Evolutionary conservation across 2,888 invertebrate species (phyloP).

Genomic region (Acheta domesticus): DNA sequence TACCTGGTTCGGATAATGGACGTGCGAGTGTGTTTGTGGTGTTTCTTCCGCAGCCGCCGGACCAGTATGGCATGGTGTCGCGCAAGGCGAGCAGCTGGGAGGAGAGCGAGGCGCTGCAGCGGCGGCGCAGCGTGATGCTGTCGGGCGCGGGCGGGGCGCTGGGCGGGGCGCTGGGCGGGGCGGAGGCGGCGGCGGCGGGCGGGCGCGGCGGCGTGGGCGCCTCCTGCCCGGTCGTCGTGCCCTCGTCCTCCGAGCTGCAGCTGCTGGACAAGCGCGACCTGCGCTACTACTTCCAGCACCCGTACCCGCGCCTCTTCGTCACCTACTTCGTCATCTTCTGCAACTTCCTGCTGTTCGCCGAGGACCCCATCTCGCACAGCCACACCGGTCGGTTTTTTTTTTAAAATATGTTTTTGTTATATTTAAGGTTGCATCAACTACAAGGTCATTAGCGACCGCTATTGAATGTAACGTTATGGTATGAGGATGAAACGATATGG

Average conservation of each 20-base stretch:
- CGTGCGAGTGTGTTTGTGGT: too few relatives aligned
- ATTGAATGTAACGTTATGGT: too few relatives aligned
- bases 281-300: constrained; percentile 53
- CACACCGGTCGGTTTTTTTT: constrained; percentile 48
- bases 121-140: constrained; percentile 34
- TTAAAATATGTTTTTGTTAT: too few relatives aligned
- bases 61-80: constrained; percentile 21
- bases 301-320: constrained; percentile 50
- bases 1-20: too few relatives aligned
- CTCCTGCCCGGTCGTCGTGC: constrained; percentile 27
- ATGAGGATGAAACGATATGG: too few relatives aligned
- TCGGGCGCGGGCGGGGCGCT: constrained; percentile 28
- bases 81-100: constrained; percentile 37
- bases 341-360: constrained; percentile 53
- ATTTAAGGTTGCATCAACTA: too few relatives aligned
- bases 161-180: constrained; percentile 27
- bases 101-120: constrained; percentile 36
- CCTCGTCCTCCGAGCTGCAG: constrained; percentile 30
- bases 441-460: too few relatives aligned
- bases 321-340: constrained; percentile 52
- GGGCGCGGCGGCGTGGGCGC: constrained; percentile 29
- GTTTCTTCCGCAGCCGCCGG: neutral
- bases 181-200: constrained; percentile 31
- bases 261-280: constrained; percentile 49
- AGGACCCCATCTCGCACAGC: constrained; percentile 53